These are phyloP conservation scores for Drosophila bifasciata DNA, from an alignment of 1,140 invertebrate genomes.

Conservation along the genomic window DNA sequence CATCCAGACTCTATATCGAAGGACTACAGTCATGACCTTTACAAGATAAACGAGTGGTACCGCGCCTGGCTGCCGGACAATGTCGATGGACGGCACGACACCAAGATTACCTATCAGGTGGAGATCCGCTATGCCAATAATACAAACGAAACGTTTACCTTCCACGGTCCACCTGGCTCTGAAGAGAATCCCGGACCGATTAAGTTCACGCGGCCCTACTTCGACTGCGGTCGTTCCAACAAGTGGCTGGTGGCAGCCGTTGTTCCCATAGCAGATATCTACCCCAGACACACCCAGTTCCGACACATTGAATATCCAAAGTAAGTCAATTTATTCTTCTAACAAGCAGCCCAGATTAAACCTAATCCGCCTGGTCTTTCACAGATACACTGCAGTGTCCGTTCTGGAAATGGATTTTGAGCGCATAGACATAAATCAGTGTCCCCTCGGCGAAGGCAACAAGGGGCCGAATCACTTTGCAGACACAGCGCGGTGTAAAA, in stretches of 20 bases:
- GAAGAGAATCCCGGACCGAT: constrained; percentile 96
- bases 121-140: constrained; percentile 97
- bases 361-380: constrained; percentile 37
- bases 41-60: constrained; percentile 97
- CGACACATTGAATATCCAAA: constrained; percentile 97
- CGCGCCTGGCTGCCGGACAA: constrained; percentile 94
- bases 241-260: constrained; percentile 97
- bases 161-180: constrained; percentile 95
- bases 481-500: constrained; percentile 95
- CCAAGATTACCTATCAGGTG: constrained; percentile 96
- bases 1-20: constrained; percentile 88
- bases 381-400: constrained; percentile 95
- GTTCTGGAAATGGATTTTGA: constrained; percentile 99
- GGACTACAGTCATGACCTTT: constrained; percentile 96
- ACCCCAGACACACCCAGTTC: constrained; percentile 96
- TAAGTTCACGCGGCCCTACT: constrained; percentile 97
- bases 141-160: constrained; percentile 97
- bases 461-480: constrained; percentile 94
- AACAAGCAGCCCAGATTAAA: too few species aligned
- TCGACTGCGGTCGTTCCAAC: constrained; percentile 97
- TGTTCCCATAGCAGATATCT: constrained; percentile 97
- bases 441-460: constrained; percentile 95
- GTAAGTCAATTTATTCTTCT: constrained; percentile 86
- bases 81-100: constrained; percentile 92
- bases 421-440: constrained; percentile 98